A percentile compares a stretch with the other conserved stretches of the same genome.
These are phyloP conservation scores for Emydura subglobosa DNA, from an alignment of 2,113 vertebrate genomes.

Conservation along the genomic window DNA sequence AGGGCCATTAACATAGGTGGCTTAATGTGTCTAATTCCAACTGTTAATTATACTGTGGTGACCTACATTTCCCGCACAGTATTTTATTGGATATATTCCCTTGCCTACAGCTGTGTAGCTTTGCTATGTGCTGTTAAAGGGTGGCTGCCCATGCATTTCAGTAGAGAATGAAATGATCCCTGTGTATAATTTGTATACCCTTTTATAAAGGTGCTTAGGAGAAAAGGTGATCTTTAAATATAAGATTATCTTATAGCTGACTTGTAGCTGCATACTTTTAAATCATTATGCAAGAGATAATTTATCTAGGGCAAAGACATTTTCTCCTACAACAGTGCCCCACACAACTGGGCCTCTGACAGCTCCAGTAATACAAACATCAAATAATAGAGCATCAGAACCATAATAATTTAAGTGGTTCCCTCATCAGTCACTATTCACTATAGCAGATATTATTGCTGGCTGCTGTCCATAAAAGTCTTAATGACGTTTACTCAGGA, in stretches of 20 bases:
- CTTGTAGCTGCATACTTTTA: background rate
- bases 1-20: background rate
- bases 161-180: background rate
- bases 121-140: background rate
- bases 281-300: background rate
- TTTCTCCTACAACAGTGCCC: rapidly evolving
- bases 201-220: background rate
- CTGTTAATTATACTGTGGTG: background rate
- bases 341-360: background rate
- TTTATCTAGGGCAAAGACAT: background rate
- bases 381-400: rapidly evolving
- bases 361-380: background rate
- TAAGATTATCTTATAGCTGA: background rate
- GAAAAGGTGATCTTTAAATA: background rate
- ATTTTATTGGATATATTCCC: background rate
- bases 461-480: background rate
- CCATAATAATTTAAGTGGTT: background rate
- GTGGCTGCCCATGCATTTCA: background rate
- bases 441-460: rapidly evolving
- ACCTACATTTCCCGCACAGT: background rate
- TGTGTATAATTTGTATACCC: rapidly evolving
- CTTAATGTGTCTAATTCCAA: background rate
- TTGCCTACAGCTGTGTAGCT: rapidly evolving
- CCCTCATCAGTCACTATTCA: rapidly evolving
- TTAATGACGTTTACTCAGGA: background rate